These are phyloP conservation scores for Ligdia adustata DNA, from an alignment of 2,888 invertebrate species.

Conservation along the genomic window DNA sequence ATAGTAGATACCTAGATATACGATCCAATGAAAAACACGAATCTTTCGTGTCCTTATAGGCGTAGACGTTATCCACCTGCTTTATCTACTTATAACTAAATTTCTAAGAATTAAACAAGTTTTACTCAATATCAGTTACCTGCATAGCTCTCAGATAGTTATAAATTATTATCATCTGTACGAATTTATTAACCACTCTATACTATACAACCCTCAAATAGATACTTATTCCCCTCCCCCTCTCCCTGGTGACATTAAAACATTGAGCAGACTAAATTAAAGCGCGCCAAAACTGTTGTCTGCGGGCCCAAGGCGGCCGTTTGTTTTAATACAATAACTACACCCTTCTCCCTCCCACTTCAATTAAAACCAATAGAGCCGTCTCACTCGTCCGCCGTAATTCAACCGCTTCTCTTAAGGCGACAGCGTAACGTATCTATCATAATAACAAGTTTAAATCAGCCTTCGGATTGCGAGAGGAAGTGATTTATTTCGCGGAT, in stretches of 20 bases:
- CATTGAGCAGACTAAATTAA: slow-evolving; percentile 82
- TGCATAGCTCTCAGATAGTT: neutral
- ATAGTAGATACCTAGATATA: too few species aligned
- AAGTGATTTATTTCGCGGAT: slow-evolving; percentile 47
- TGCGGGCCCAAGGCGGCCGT: slow-evolving; percentile 80
- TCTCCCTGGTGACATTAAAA: slow-evolving; percentile 74
- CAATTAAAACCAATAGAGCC: slow-evolving; percentile 49
- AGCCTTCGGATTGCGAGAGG: slow-evolving; percentile 38
- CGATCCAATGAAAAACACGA: too few species aligned
- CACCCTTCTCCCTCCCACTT: slow-evolving; percentile 67
- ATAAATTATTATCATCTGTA: slow-evolving; percentile 62
- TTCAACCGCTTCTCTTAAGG: slow-evolving; percentile 74
- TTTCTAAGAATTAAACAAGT: too few species aligned
- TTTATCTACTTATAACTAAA: too few species aligned
- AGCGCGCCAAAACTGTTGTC: slow-evolving; percentile 81
- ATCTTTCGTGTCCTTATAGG: too few species aligned
- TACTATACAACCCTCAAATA: slow-evolving; percentile 76
- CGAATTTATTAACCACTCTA: slow-evolving; percentile 75
- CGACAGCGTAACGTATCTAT: slow-evolving; percentile 63
- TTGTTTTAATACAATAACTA: slow-evolving; percentile 83
- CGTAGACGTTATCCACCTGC: too few species aligned
- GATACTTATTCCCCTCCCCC: slow-evolving; percentile 69
- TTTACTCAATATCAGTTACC: too few species aligned
- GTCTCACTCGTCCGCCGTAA: slow-evolving; percentile 60
- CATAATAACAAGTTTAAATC: slow-evolving; percentile 46